Conservation (phyloP, 2,113 vertebrate genomes). For the Agelaius tricolor region DNA sequence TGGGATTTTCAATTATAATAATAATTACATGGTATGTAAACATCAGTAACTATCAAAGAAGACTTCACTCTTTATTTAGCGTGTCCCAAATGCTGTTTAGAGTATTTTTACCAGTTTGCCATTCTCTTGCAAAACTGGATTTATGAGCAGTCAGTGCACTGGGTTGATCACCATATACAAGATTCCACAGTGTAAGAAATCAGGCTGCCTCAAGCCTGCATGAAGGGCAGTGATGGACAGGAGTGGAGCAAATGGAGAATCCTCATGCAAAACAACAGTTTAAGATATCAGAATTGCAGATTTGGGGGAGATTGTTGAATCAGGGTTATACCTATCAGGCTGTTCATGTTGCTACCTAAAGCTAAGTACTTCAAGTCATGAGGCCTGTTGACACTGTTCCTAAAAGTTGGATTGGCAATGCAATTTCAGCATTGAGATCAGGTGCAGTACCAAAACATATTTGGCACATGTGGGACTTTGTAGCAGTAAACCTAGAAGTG, state of each 20-base stretch:
- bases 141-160: neutral
- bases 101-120: neutral
- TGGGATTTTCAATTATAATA: conserved; percentile 45
- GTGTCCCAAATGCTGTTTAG: neutral
- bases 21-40: conserved; percentile 50
- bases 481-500: neutral
- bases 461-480: neutral
- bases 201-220: neutral
- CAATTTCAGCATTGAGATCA: neutral
- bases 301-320: neutral
- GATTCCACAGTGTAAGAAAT: neutral
- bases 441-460: neutral
- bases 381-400: neutral
- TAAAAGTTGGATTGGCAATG: neutral
- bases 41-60: conserved; percentile 31
- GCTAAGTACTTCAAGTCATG: neutral
- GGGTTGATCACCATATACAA: neutral
- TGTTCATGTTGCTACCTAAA: neutral
- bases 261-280: neutral
- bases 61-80: neutral
- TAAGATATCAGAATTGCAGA: neutral
- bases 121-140: neutral
- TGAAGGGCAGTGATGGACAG: neutral
- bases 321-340: neutral
- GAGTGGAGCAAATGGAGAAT: neutral